Conservation (phyloP, 2,888 invertebrate species). For the Pollenia labialis region DNA sequence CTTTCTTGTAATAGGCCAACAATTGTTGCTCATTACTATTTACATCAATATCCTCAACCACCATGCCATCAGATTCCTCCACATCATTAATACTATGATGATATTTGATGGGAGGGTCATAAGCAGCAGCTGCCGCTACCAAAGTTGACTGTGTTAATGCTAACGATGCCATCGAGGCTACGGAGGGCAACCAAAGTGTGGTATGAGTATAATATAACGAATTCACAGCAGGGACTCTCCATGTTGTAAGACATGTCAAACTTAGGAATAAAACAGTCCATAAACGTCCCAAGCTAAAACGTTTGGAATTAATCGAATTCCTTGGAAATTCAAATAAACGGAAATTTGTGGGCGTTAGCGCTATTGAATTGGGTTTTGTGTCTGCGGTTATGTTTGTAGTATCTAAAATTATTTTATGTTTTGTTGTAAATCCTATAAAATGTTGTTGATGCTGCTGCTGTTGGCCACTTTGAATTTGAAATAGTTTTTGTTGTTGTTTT, state of each 20-base stretch:
- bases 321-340: background rate
- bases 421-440: constrained; percentile 60
- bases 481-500: constrained; percentile 61
- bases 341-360: background rate
- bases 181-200: constrained; percentile 36
- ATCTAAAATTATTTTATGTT: constrained; percentile 57
- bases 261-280: constrained; percentile 31
- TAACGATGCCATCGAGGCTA: constrained; percentile 34
- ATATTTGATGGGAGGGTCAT: constrained; percentile 67
- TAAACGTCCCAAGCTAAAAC: constrained; percentile 20
- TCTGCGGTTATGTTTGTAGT: constrained; percentile 50
- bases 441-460: constrained; percentile 75
- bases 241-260: constrained; percentile 31
- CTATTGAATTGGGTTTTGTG: constrained; percentile 54
- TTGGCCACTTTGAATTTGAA: constrained; percentile 65
- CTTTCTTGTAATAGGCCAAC: constrained; percentile 79
- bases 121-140: constrained; percentile 68
- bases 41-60: constrained; percentile 64
- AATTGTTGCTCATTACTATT: constrained; percentile 76
- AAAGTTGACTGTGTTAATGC: constrained; percentile 68
- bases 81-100: constrained; percentile 62
- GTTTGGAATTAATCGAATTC: constrained; percentile 3
- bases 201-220: background rate
- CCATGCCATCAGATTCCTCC: constrained; percentile 63
- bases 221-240: constrained; percentile 26